phyloP scores from a whole-genome alignment of 2,888 invertebrate species.

The Athrips mouffetella region DNA sequence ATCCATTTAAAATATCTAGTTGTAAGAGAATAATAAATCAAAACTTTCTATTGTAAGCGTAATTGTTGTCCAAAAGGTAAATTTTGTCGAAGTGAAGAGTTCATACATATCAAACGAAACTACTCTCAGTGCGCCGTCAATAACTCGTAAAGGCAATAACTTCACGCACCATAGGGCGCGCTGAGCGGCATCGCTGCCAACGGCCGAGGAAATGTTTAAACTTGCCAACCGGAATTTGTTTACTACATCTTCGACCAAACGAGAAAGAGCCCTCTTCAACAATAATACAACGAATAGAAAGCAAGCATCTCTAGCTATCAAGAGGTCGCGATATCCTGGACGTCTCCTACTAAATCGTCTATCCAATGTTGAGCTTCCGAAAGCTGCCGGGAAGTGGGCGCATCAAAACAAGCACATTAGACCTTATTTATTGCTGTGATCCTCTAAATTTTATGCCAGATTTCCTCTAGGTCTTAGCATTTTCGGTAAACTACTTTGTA shows the following conservation, averaged over 20 bases:
- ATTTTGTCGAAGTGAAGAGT: constrained; percentile 21
- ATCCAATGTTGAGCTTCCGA: constrained; percentile 27
- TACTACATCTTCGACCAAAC: constrained; percentile 35
- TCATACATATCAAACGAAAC: constrained; percentile 28
- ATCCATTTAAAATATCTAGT: too few species aligned
- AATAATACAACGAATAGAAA: constrained; percentile 16
- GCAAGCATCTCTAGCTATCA: constrained; percentile 5
- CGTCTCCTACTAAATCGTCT: constrained; percentile 28
- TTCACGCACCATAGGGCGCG: constrained; percentile 54
- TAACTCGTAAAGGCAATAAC: constrained; percentile 57
- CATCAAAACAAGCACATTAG: constrained; percentile 44
- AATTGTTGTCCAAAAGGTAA: not conserved
- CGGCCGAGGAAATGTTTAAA: constrained; percentile 52
- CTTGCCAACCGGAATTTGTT: constrained; percentile 52
- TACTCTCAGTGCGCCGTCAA: constrained; percentile 36
- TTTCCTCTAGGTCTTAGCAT: not conserved
- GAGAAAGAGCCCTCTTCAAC: constrained; percentile 29
- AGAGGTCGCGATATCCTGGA: constrained; percentile 30
- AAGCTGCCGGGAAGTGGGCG: constrained; percentile 32
- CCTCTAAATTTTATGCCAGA: constrained; percentile 8
- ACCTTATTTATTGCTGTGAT: constrained; percentile 30
- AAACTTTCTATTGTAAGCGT: too few species aligned
- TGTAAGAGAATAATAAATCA: too few species aligned
- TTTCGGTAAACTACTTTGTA: not conserved
- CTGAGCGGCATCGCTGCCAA: constrained; percentile 37